A percentile compares a stretch with the other conserved stretches of the same genome.
phyloP scores from a whole-genome alignment of 2,888 invertebrate genomes.

The Atherix ibis region DNA sequence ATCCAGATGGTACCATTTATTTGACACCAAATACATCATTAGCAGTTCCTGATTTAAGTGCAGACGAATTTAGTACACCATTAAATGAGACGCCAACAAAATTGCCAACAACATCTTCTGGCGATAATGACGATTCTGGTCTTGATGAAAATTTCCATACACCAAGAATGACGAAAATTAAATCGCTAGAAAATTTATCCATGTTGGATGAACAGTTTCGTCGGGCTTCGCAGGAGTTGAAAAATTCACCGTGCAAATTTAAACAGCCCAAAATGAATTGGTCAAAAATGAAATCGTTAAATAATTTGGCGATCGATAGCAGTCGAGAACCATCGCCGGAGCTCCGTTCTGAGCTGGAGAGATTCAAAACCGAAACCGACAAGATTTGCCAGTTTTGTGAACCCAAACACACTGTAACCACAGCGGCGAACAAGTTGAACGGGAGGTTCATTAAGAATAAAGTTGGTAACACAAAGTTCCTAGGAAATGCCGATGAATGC shows the following conservation, averaged over 20 bases:
- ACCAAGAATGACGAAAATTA: constrained; percentile 28
- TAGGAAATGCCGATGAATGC: constrained; percentile 25
- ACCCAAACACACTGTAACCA: no score
- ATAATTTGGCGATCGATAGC: constrained; percentile 25
- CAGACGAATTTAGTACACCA: constrained; percentile 29
- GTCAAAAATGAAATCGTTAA: constrained; percentile 30
- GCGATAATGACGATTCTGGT: constrained; percentile 24
- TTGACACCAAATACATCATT: constrained; percentile 28
- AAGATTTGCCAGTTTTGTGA: constrained; percentile 9
- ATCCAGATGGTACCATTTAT: constrained; percentile 19
- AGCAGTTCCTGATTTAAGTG: constrained; percentile 17
- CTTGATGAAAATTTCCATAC: constrained; percentile 30
- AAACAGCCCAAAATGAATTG: constrained; percentile 20
- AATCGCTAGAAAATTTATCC: constrained; percentile 31
- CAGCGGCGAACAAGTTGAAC: constrained; percentile 11
- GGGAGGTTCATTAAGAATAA: constrained; percentile 26
- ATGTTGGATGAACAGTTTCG: constrained; percentile 30
- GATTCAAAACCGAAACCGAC: constrained; percentile 17
- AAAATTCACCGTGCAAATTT: constrained; percentile 27
- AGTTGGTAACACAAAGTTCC: constrained; percentile 32
- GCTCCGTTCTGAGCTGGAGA: constrained; percentile 24
- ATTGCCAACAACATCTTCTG: constrained; percentile 16
- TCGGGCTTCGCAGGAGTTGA: constrained; percentile 26
- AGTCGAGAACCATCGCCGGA: constrained; percentile 22
- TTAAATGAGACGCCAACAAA: constrained; percentile 22